phyloP scores from a whole-genome alignment of 2,797 vertebrate genomes.

The Australoheros facetus region DNA sequence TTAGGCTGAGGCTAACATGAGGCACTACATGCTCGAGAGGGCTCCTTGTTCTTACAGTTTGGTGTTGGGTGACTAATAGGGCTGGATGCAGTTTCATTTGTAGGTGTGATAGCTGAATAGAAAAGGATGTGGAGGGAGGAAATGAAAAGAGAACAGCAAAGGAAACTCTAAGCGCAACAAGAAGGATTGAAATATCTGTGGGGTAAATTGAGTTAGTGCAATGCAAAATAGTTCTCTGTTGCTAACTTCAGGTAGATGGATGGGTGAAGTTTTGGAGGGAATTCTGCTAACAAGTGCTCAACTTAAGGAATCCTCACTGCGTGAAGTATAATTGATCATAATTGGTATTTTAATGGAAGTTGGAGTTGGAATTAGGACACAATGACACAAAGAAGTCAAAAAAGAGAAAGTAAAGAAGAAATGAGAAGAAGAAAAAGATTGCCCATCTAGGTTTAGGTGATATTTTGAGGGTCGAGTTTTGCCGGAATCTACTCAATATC shows the following conservation, averaged over 20 bases:
- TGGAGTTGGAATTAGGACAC: slow-evolving; percentile 16
- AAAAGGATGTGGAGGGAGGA: slow-evolving; percentile 13
- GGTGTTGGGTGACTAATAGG: slow-evolving; percentile 22
- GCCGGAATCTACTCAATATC: slow-evolving; percentile 55
- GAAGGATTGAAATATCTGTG: background rate
- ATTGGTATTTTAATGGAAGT: slow-evolving; percentile 30
- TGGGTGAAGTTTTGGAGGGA: background rate
- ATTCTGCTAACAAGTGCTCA: slow-evolving; percentile 60
- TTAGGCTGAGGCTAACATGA: slow-evolving; percentile 24
- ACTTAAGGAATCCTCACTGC: slow-evolving; percentile 58
- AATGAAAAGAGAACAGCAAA: slow-evolving; percentile 30
- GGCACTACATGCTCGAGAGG: slow-evolving; percentile 41
- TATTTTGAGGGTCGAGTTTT: slow-evolving; percentile 49
- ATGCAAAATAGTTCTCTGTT: slow-evolving; percentile 8
- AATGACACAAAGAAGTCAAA: slow-evolving; percentile 27
- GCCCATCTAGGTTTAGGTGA: slow-evolving; percentile 43
- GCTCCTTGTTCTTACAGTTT: slow-evolving; percentile 40
- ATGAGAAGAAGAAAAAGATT: slow-evolving; percentile 25
- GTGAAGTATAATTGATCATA: slow-evolving; percentile 58
- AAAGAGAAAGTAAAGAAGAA: background rate
- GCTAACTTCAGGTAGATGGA: background rate
- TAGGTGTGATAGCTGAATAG: slow-evolving; percentile 41
- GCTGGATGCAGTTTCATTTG: slow-evolving; percentile 24
- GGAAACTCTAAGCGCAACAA: background rate
- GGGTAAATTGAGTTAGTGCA: slow-evolving; percentile 22